A percentile compares a stretch with the other conserved stretches of the same genome.
phyloP scores from a whole-genome alignment of 92 coral and sea anemone species.

The Meandrina meandrites region DNA sequence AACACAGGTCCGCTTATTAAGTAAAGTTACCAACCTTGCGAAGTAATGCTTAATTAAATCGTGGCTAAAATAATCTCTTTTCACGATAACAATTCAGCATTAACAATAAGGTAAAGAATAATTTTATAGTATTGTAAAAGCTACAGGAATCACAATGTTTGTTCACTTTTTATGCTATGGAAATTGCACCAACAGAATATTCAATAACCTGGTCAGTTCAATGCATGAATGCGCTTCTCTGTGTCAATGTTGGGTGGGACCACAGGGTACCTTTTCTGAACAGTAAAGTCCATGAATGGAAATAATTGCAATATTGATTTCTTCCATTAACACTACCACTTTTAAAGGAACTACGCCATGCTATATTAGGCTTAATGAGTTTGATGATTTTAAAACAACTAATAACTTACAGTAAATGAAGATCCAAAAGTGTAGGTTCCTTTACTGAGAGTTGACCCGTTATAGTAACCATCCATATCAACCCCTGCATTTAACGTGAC shows the following conservation, averaged over 20 bases:
- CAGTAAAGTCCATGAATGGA: not conserved
- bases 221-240: too few species aligned
- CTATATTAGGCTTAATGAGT: not conserved
- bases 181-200: too few species aligned
- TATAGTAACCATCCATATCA: conserved; percentile 71
- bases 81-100: too few species aligned
- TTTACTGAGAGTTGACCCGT: conserved; percentile 47
- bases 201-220: too few species aligned
- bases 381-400: not conserved
- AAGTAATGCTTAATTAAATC: too few species aligned
- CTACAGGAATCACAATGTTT: too few species aligned
- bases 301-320: not conserved
- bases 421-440: conserved; percentile 89
- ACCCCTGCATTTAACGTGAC: conserved; percentile 74
- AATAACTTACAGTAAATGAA: conserved; percentile 78
- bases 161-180: too few species aligned
- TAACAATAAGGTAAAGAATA: too few species aligned
- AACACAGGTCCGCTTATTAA: not conserved
- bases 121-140: too few species aligned
- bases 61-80: too few species aligned
- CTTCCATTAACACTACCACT: not conserved
- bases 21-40: not conserved
- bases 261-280: not conserved
- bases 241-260: not conserved
- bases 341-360: not conserved